Evolutionary conservation across 2,797 vertebrate species (phyloP), one percentile per base, ranked within the genome.

Genomic region (Ptychobarbus kaznakovi): DNA sequence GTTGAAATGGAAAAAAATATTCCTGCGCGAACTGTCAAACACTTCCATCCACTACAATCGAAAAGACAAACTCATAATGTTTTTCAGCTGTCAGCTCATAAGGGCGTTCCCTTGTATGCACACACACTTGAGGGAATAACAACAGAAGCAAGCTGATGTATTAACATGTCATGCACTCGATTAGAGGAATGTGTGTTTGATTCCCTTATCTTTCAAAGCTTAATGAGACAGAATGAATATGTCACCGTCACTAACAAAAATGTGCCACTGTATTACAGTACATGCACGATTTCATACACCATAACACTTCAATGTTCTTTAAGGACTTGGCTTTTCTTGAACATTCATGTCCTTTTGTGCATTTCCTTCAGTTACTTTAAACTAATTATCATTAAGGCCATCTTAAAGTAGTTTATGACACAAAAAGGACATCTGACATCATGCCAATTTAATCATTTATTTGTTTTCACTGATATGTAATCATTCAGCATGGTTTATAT

Each of bases 41-140:
- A 83, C 82, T 75, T 53, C 74, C 87, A 81, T 53, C 74, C 87
- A 81, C 70, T 82, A 63, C 53, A 77, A 73, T 70, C 38, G 6
- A 25, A 51, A 49, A 38, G 46, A 65, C 11, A 28, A 78, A 40
- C 53, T 61, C 10, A 25, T 73, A 80, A 73, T 63, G 28, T 18
- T 81, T 63, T 77, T 66, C 61, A 66, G 65, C 63, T 35, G 75
- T 82, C 56, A 32, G 49, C 51, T n/a, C 15, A 65, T 53, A 66
- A 38, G n/a, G 75, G 74, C 5, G 42, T 56, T 53, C 58, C n/a
- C 51, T 69, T 63, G n/a, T 25, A 10, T 12, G 2, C 28, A 11
- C 51, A 58, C 53, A 38, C 74, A 35, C 18, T 20, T 28, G 40
- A 74, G 40, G 16, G 40, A 65, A 66, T 66, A 80, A 80, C 78